Conservation (phyloP, 1,140 invertebrate genomes). For the Bombus impatiens region DNA sequence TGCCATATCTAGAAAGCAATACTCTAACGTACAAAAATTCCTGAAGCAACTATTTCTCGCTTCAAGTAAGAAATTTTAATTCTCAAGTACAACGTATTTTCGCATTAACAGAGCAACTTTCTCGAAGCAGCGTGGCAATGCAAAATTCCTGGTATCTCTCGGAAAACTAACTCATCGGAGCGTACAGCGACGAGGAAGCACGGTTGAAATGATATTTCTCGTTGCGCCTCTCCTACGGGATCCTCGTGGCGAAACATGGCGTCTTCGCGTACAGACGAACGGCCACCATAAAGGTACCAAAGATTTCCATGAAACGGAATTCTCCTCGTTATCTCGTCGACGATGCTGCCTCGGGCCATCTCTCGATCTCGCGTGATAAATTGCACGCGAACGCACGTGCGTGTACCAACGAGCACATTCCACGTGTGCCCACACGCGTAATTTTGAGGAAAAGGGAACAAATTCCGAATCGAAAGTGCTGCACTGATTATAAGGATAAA, state of each 20-base stretch:
- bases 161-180: constrained; percentile 12
- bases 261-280: constrained; percentile 19
- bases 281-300: constrained; percentile 38
- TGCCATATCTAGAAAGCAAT: background rate
- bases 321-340: constrained; percentile 44
- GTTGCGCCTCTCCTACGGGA: background rate
- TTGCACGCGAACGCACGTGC: constrained; percentile 45
- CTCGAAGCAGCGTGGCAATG: background rate
- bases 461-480: background rate
- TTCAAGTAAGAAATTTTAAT: background rate
- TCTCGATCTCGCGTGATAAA: constrained; percentile 65
- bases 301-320: constrained; percentile 58
- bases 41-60: background rate
- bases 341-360: constrained; percentile 42
- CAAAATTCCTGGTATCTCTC: background rate
- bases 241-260: constrained; percentile 14
- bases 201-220: constrained; percentile 48
- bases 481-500: background rate
- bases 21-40: no score
- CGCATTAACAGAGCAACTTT: background rate
- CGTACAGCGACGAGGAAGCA: constrained; percentile 8
- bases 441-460: background rate
- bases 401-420: constrained; percentile 32
- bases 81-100: no score
- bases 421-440: constrained; percentile 3